A percentile compares a stretch with the other conserved stretches of the same genome.
Conservation (phyloP, 2,113 vertebrate species). For the Trichomycterus rosablanca region DNA sequence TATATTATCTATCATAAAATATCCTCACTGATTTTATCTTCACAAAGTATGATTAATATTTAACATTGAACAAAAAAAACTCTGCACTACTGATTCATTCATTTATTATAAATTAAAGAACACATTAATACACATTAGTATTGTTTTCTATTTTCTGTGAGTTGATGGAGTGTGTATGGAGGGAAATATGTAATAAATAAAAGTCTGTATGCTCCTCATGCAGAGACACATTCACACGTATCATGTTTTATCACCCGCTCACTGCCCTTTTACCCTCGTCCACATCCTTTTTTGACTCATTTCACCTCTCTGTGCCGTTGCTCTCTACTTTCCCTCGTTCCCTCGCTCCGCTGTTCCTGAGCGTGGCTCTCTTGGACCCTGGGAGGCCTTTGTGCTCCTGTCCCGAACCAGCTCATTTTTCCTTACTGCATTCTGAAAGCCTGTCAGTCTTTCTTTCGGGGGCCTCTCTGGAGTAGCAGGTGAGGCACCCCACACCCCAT, state of each 20-base stretch:
- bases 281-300: conserved; percentile 14
- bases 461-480: conserved; percentile 49
- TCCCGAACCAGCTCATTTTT: conserved; percentile 49
- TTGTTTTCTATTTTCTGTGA: too few species aligned
- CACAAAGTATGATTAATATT: too few species aligned
- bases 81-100: too few species aligned
- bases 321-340: conserved; percentile 11
- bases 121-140: too few species aligned
- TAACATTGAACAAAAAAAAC: too few species aligned
- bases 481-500: conserved; percentile 40
- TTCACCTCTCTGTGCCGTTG: conserved; percentile 1
- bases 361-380: conserved; percentile 37
- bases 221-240: conserved; percentile 21
- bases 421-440: conserved; percentile 44
- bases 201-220: neutral
- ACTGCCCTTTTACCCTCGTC: conserved; percentile 3
- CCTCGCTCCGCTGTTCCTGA: conserved; percentile 26
- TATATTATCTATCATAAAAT: too few species aligned
- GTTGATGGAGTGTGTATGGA: too few species aligned
- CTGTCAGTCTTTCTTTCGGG: conserved; percentile 52
- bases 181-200: too few species aligned
- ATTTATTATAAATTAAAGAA: too few species aligned
- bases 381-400: conserved; percentile 50
- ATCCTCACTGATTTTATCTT: too few species aligned
- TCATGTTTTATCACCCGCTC: conserved; percentile 7